phyloP scores from a whole-genome alignment of 2,797 vertebrate species.

The Geotrypetes seraphini region DNA sequence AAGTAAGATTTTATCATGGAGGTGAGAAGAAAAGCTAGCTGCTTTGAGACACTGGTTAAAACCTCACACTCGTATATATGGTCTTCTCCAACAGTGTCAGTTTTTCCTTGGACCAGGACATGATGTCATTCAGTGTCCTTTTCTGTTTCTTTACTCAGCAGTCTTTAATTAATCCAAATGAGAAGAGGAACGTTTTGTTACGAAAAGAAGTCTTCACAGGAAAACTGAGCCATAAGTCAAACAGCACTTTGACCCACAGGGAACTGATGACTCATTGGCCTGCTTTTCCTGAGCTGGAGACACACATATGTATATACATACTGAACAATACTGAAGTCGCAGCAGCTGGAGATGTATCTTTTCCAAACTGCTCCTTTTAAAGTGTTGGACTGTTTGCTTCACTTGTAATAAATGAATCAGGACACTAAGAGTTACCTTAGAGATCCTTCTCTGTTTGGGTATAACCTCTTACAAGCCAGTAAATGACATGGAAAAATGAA shows the following conservation, averaged over 20 bases:
- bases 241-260: constrained; percentile 1
- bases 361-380: constrained; percentile 6
- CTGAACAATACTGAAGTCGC: background rate
- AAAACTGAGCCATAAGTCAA: constrained; percentile 8
- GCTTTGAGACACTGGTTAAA: constrained; percentile 1
- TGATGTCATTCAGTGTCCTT: constrained; percentile 26
- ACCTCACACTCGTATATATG: constrained; percentile 4
- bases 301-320: constrained; percentile 1
- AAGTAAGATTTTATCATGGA: too few relatives aligned
- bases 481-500: too few relatives aligned
- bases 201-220: constrained; percentile 3
- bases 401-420: background rate
- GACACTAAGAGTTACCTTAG: background rate
- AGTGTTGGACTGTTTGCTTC: background rate
- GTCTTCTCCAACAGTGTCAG: constrained; percentile 13
- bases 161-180: constrained; percentile 2
- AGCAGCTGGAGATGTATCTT: background rate
- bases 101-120: constrained; percentile 2
- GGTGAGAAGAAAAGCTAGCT: too few relatives aligned
- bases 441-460: background rate
- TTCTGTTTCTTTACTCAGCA: constrained; percentile 24
- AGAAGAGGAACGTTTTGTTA: background rate
- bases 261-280: constrained; percentile 3
- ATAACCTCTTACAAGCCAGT: too few relatives aligned
- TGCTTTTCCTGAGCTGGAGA: constrained; percentile 1